These are phyloP conservation scores for Dicerorhinus sumatrensis DNA, from an alignment of 2,113 vertebrate genomes.

Conservation along the genomic window DNA sequence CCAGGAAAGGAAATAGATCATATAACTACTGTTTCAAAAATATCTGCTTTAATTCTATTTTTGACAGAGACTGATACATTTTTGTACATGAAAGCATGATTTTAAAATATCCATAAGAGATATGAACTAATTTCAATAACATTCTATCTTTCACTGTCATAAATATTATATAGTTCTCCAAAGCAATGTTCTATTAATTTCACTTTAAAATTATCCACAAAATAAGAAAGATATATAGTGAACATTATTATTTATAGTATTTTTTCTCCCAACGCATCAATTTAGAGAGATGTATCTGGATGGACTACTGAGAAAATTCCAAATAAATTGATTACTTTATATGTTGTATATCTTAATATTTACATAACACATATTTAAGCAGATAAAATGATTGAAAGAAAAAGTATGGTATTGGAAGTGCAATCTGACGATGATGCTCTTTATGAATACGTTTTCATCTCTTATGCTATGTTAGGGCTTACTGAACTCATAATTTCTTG, in stretches of 20 bases:
- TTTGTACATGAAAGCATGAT: not conserved
- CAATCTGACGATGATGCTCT: not conserved
- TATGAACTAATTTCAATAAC: not conserved
- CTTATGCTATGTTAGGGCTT: not conserved
- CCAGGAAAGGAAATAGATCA: not conserved
- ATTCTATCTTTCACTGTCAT: not conserved
- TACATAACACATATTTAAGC: not conserved
- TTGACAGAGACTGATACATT: not conserved
- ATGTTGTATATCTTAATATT: not conserved
- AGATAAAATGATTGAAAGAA: not conserved
- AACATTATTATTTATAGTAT: not conserved
- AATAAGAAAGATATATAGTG: not conserved
- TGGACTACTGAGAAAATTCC: not conserved
- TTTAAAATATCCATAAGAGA: not conserved
- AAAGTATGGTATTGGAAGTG: not conserved
- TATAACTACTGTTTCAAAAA: not conserved
- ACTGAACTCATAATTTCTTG: not conserved
- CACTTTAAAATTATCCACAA: not conserved
- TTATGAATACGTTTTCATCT: not conserved
- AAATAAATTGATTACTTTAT: not conserved
- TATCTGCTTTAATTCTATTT: not conserved
- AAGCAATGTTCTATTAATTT: not conserved
- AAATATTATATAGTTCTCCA: not conserved
- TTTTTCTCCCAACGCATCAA: not conserved
- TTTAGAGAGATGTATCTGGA: not conserved